A percentile compares a stretch with the other conserved stretches of the same genome.
phyloP scores from a whole-genome alignment of 1,140 invertebrate species.

The Atta cephalotes region DNA sequence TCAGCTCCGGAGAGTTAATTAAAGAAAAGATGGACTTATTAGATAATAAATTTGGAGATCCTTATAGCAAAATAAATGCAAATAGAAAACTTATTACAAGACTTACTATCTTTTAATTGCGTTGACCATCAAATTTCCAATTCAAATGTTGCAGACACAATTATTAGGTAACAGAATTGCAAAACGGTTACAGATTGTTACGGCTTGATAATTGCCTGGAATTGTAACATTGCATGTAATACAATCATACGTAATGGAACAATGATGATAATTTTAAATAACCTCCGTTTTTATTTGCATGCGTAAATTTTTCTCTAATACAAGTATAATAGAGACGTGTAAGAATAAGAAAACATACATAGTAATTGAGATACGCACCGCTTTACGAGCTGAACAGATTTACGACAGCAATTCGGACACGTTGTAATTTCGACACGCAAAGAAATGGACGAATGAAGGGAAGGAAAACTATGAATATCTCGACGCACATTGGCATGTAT shows the following conservation, averaged over 20 bases:
- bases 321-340: conserved; percentile 48
- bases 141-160: background rate
- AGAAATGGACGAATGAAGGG: conserved; percentile 50
- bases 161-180: background rate
- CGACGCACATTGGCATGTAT: background rate
- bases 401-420: conserved; percentile 67
- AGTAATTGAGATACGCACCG: conserved; percentile 56
- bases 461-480: conserved; percentile 59
- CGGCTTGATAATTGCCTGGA: background rate
- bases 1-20: background rate
- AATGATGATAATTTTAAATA: conserved; percentile 24
- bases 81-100: too few relatives aligned
- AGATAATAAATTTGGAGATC: too few relatives aligned
- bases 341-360: conserved; percentile 62
- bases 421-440: conserved; percentile 64
- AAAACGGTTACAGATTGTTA: background rate
- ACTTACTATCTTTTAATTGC: background rate
- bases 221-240: conserved; percentile 22
- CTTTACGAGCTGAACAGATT: conserved; percentile 56
- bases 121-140: background rate
- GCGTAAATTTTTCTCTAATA: conserved; percentile 16
- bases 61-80: too few relatives aligned
- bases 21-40: too few relatives aligned
- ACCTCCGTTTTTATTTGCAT: background rate
- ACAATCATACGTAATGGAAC: background rate